Percentiles rank a stretch among this genome's conserved stretches.
These are phyloP conservation scores for Brenthis ino DNA, from an alignment of 2,888 invertebrate genomes.

Conservation along the genomic window DNA sequence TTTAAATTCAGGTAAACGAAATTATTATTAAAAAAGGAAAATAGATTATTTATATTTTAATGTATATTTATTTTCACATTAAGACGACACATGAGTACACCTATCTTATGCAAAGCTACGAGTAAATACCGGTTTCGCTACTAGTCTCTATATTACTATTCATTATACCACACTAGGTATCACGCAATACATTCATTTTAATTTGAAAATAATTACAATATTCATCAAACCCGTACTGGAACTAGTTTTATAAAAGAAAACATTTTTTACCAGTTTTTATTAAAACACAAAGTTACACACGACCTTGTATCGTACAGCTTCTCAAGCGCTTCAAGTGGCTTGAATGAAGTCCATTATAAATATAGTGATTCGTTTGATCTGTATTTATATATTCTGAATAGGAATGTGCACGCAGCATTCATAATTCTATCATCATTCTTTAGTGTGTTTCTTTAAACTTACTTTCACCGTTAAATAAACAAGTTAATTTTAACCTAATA, in stretches of 20 bases:
- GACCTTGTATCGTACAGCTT: constrained; percentile 6
- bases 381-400: background rate
- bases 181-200: constrained; percentile 6
- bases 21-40: constrained; percentile 14
- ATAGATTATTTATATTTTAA: constrained; percentile 18
- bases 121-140: background rate
- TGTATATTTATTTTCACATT: constrained; percentile 21
- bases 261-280: constrained; percentile 2
- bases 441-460: background rate
- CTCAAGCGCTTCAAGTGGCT: constrained; percentile 4
- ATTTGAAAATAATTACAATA: constrained; percentile 18
- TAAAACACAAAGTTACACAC: constrained; percentile 2
- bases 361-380: constrained; percentile 6
- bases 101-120: constrained; percentile 25
- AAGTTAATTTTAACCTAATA: too few species aligned
- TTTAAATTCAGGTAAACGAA: background rate
- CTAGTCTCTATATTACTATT: background rate
- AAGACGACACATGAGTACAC: constrained; percentile 17
- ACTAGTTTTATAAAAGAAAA: constrained; percentile 6
- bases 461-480: constrained; percentile 4
- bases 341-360: constrained; percentile 7
- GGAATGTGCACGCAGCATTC: constrained; percentile 5
- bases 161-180: constrained; percentile 3
- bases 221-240: constrained; percentile 14
- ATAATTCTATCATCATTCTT: background rate